Evolutionary conservation across 2,797 vertebrate genomes (phyloP).

Genomic region (Tangara arthus): DNA sequence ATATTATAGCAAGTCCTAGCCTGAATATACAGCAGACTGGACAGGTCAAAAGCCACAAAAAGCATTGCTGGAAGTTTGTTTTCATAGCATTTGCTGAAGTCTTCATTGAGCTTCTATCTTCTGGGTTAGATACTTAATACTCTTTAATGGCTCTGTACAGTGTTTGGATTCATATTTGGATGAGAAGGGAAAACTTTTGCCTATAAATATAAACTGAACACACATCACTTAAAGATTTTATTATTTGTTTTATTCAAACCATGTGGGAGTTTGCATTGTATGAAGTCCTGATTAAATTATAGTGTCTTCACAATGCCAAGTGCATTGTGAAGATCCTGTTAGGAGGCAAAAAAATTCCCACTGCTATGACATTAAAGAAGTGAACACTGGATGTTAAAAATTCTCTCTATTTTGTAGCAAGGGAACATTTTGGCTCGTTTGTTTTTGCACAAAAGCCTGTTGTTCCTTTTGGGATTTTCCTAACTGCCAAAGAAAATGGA

Average conservation of each 20-base stretch:
- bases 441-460: background rate
- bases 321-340: background rate
- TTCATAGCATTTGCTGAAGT: background rate
- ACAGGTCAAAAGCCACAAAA: background rate
- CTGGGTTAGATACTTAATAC: background rate
- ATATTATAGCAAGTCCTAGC: background rate
- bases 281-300: background rate
- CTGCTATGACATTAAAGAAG: background rate
- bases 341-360: background rate
- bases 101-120: background rate
- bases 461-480: background rate
- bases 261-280: background rate
- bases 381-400: background rate
- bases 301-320: background rate
- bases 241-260: constrained; percentile 7
- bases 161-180: background rate
- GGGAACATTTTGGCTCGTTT: background rate
- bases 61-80: background rate
- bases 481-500: background rate
- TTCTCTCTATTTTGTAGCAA: background rate
- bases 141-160: background rate
- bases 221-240: background rate
- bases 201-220: background rate
- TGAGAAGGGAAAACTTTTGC: background rate
- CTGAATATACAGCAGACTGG: background rate